phyloP scores from a whole-genome alignment of 2,888 invertebrate species.

The Sarcophaga carnaria region DNA sequence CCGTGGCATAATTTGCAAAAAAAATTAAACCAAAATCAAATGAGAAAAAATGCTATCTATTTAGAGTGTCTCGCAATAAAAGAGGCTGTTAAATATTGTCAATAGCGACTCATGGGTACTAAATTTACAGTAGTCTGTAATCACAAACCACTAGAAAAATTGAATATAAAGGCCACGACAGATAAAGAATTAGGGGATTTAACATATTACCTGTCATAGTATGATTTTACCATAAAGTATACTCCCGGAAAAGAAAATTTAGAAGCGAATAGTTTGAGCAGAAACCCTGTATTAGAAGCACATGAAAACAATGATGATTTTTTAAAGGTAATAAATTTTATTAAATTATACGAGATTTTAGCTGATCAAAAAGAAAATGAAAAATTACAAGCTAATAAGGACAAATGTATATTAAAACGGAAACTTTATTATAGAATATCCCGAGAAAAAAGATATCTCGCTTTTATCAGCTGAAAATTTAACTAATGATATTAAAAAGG shows the following conservation, averaged over 20 bases:
- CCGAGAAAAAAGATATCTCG: not conserved
- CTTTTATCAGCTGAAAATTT: constrained; percentile 59
- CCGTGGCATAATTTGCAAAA: not conserved
- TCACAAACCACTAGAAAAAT: constrained; percentile 54
- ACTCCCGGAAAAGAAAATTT: constrained; percentile 49
- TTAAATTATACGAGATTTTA: constrained; percentile 14
- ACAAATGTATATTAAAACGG: not conserved
- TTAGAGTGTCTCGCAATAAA: constrained; percentile 67
- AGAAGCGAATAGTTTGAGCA: constrained; percentile 59
- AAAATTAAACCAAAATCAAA: constrained; percentile 64
- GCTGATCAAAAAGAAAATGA: constrained; percentile 29
- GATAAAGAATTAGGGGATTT: constrained; percentile 55
- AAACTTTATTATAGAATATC: constrained; percentile 29
- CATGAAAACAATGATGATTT: constrained; percentile 28
- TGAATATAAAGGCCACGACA: constrained; percentile 17
- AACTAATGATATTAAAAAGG: constrained; percentile 57
- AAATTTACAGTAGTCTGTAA: constrained; percentile 63
- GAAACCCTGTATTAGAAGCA: constrained; percentile 58
- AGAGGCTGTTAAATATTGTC: constrained; percentile 65
- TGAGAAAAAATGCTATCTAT: constrained; percentile 18
- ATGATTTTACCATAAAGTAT: constrained; percentile 58
- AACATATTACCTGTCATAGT: constrained; percentile 55
- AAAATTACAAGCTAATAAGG: constrained; percentile 23
- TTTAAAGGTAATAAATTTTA: constrained; percentile 38
- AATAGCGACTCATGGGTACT: constrained; percentile 64